These are phyloP conservation scores for Rhimphoctona megacephalus DNA, from an alignment of 2,888 invertebrate species.

Conservation along the genomic window DNA sequence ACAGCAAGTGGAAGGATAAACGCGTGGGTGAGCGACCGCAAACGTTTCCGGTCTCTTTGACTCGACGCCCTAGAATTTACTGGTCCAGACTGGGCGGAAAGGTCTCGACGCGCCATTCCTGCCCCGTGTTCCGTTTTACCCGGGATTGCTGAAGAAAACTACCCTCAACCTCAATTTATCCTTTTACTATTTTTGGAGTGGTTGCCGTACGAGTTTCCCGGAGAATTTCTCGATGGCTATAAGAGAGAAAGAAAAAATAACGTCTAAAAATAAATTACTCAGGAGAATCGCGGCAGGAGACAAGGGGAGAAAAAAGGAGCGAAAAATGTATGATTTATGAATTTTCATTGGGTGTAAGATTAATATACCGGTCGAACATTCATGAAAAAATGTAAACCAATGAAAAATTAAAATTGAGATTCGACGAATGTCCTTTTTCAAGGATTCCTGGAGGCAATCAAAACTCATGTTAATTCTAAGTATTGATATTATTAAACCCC, in stretches of 20 bases:
- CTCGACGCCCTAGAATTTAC: constrained; percentile 69
- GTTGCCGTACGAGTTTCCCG: constrained; percentile 37
- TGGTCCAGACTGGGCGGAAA: constrained; percentile 57
- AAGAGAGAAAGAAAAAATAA: constrained; percentile 3
- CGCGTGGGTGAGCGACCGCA: constrained; percentile 63
- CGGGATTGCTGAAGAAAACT: constrained; percentile 51
- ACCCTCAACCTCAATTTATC: constrained; percentile 41
- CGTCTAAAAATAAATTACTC: constrained; percentile 24
- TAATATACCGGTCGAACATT: constrained; percentile 5
- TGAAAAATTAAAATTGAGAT: neutral
- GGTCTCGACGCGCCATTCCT: constrained; percentile 48
- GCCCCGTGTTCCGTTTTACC: constrained; percentile 42
- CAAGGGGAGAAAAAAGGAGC: constrained; percentile 23
- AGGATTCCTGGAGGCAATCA: neutral
- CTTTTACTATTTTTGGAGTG: constrained; percentile 43
- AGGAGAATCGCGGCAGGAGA: constrained; percentile 6
- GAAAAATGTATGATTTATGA: neutral
- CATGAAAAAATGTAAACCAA: neutral
- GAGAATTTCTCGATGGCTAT: constrained; percentile 35
- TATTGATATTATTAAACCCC: neutral
- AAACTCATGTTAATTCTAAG: neutral
- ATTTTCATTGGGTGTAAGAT: neutral
- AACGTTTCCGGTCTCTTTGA: constrained; percentile 69
- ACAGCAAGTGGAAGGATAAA: constrained; percentile 57
- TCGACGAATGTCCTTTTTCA: neutral